Evolutionary conservation across 2,888 invertebrate genomes (phyloP).

Genomic region (Drosophila formosana): DNA sequence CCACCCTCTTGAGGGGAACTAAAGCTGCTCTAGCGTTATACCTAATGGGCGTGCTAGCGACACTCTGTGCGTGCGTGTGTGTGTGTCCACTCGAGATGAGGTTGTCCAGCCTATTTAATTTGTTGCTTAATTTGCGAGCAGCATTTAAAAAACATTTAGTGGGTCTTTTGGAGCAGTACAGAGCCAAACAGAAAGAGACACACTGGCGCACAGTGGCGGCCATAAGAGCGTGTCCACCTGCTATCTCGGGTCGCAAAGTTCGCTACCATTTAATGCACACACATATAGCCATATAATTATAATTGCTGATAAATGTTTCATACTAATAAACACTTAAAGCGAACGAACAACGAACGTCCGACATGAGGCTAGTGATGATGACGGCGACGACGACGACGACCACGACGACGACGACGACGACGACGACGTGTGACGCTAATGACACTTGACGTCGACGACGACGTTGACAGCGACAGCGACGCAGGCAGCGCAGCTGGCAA

Average conservation of each 20-base stretch:
- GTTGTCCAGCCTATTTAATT: conserved; percentile 50
- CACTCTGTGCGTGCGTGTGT: conserved; percentile 17
- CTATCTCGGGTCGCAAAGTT: conserved; percentile 73
- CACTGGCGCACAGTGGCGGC: conserved; percentile 51
- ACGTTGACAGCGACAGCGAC: conserved; percentile 18
- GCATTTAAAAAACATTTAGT: conserved; percentile 75
- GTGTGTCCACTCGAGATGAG: conserved; percentile 56
- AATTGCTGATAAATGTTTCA: conserved; percentile 83
- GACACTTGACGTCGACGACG: conserved; percentile 66
- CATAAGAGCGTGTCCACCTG: conserved; percentile 49
- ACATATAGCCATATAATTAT: conserved; percentile 79
- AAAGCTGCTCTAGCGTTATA: conserved; percentile 50
- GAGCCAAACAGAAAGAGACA: not conserved
- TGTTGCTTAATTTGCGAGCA: conserved; percentile 46
- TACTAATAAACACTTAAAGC: conserved; percentile 78
- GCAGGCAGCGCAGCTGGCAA: conserved; percentile 41
- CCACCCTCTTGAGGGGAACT: conserved; percentile 42
- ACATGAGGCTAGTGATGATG: conserved; percentile 51
- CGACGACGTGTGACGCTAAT: conserved; percentile 76
- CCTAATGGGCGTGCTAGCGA: conserved; percentile 51
- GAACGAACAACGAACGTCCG: conserved; percentile 43
- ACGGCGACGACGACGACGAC: conserved; percentile 24
- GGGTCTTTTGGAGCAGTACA: not conserved
- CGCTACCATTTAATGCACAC: conserved; percentile 80
- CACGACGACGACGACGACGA: conserved; percentile 19